phyloP scores from a whole-genome alignment of 2,888 invertebrate species.

The Coenonympha arcania region DNA sequence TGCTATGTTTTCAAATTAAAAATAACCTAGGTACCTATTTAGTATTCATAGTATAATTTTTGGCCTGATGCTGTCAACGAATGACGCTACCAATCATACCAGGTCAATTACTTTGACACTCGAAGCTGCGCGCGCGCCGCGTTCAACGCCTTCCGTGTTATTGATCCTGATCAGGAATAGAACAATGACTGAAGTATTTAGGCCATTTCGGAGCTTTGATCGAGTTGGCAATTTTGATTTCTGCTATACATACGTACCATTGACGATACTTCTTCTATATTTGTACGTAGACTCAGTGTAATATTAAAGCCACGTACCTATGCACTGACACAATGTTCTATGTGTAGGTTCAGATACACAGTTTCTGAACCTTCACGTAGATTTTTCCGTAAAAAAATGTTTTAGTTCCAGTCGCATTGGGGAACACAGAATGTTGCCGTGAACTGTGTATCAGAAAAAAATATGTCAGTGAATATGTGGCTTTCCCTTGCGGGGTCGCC shows the following conservation, averaged over 20 bases:
- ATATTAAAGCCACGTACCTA: too few species aligned
- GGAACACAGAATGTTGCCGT: too few species aligned
- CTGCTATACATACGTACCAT: not conserved
- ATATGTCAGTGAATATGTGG: too few species aligned
- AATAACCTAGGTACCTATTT: not conserved
- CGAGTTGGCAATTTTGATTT: not conserved
- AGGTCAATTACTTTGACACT: conserved; percentile 29
- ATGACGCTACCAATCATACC: conserved; percentile 10
- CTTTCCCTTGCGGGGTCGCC: too few species aligned
- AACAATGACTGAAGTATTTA: conserved; percentile 19
- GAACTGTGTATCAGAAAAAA: too few species aligned
- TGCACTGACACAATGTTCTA: too few species aligned
- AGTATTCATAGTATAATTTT: not conserved
- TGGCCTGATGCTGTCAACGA: conserved; percentile 1
- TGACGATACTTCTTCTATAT: too few species aligned
- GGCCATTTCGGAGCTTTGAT: not conserved
- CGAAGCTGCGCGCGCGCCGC: conserved; percentile 35
- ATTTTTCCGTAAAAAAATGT: too few species aligned
- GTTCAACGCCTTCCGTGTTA: conserved; percentile 61
- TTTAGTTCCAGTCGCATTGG: too few species aligned
- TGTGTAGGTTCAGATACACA: too few species aligned
- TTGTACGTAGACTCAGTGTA: too few species aligned
- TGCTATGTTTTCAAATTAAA: not conserved
- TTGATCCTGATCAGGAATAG: conserved; percentile 48
- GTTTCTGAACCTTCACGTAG: too few species aligned